Base-by-base conservation (phyloP, 2,888 invertebrate genomes). In the Drosophila demipolita region DNA sequence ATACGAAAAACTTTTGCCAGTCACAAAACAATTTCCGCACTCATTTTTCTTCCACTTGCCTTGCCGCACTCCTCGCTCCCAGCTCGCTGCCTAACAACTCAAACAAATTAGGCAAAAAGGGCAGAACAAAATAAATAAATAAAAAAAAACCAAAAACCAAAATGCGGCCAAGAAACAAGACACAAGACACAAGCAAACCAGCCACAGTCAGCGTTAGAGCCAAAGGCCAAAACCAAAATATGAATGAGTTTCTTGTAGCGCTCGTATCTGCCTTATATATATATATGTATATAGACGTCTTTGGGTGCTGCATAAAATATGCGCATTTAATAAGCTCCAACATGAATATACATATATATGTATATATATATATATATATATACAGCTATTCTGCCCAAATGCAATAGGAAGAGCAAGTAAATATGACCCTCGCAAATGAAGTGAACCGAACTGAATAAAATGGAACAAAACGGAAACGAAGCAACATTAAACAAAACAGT, bases 261-360 rank as follows among this genome's bases (percentile, higher is more conserved):
- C 53, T 45, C 32, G 49, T 59, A 72, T 53, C 68, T 66, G 23
- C 57, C 58, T 26, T 66, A 36, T 75, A 60, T 48, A 49, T 35
- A 53, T 15, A 36, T 65, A 52, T 62, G 32, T 66, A 35, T 75
- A 60, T 63, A 55, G 23, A 11, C 45, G 23, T 45, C 23, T 59
- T 62, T n/a, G 26, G 49, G 42, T 79, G 70, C 63, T 84, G 87
- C 87, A 84, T 84, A 87, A 85, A 85, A 85, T 87, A 85, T 85
- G 83, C 85, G 87, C 85, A 83, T 87, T 85, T 85, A 85, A 85
- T 87, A 85, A 87, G 85, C 64, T 72, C 73, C 70, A 75, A 80
- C 71, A 83, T 82, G 78, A 74, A 82, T 80, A 73, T 33, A 52
- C 8, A 59, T 35, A 53, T 33, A 52, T 12, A 59, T 40, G 2